Percentiles rank a stretch among this genome's conserved stretches.
Conservation (phyloP, 2,797 vertebrate genomes). For the Choloepus didactylus region DNA sequence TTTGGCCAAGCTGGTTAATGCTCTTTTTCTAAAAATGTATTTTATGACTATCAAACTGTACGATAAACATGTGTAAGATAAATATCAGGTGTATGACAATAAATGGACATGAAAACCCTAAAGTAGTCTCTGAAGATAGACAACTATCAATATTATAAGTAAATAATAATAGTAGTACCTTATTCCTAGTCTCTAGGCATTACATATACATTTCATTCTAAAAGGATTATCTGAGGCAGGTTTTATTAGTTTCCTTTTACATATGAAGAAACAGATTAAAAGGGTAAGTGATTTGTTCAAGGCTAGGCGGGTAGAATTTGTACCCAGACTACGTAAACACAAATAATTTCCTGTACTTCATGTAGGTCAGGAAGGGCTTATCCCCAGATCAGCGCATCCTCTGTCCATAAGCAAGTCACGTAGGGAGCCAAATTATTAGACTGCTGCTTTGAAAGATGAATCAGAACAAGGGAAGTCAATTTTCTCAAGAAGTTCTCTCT, state of each 20-base stretch:
- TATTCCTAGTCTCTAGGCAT: background rate
- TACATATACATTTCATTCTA: background rate
- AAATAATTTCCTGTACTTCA: background rate
- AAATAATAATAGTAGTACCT: background rate
- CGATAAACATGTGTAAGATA: no score
- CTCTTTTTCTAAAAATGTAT: background rate
- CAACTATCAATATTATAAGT: background rate
- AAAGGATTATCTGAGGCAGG: background rate
- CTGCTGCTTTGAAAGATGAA: background rate
- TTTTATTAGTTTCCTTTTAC: conserved; percentile 3
- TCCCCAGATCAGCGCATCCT: background rate
- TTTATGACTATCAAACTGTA: background rate
- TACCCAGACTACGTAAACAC: background rate
- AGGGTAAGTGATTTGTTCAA: background rate
- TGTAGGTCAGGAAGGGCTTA: background rate
- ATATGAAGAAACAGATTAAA: background rate
- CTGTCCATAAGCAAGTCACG: background rate
- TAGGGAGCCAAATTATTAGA: background rate
- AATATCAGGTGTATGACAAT: no score
- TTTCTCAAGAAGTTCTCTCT: background rate
- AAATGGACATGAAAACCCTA: background rate
- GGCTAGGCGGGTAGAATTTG: background rate
- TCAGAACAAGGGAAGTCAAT: no score
- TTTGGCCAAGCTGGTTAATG: background rate
- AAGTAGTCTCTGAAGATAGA: conserved; percentile 5